Evolutionary conservation across 2,797 vertebrate species (phyloP), one percentile per base, ranked within the genome.

Genomic region (Miichthys miiuy): DNA sequence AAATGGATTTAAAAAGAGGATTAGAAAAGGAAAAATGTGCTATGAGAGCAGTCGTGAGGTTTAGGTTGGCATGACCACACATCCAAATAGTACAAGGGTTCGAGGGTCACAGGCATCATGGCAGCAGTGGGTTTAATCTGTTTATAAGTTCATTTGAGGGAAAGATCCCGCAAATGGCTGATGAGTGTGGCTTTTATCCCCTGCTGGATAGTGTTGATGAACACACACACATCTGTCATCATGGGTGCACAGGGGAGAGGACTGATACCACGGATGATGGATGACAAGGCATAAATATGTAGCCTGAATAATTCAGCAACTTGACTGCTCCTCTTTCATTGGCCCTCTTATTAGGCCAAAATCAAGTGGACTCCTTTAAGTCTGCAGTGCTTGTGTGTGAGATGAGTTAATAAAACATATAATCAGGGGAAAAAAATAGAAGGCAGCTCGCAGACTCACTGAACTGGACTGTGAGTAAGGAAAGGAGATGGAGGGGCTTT

Each of bases 251-350:
- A n/a, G 12, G 27, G 42, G 13, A 42, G 9, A 17, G 18, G 13
- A 20, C 46, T 55, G 20, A 65, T 23, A 41, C 23, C 63, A 47
- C 20, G 46, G 67, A 58, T 80, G 87, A 80, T 47, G 73, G 84
- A 82, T 87, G 78, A 90, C 82, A 58, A 68, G 75, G 72, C 80
- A 80, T n/a, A 72, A 89, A 85, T 69, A 68, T 70, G 70, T 30
- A 21, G 48, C 63, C 44, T 89, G 46, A 88, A 88, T 91, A 82
- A 89, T 84, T 90, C 75, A 92, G 23, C 41, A 65, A 34, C 57
- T 64, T 47, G 38, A 54, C 74, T 30, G 60, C 67, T 62, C 60
- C 52, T 68, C 68, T 74, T 77, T 75, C 62, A 83, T 63, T 70
- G 69, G 48, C 9, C 23, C 34, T 62, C 50, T 77, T 75, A 70